Percentiles rank a stretch among this genome's conserved stretches.
Conservation (phyloP, 1,140 invertebrate species). For the Papilio xuthus region DNA sequence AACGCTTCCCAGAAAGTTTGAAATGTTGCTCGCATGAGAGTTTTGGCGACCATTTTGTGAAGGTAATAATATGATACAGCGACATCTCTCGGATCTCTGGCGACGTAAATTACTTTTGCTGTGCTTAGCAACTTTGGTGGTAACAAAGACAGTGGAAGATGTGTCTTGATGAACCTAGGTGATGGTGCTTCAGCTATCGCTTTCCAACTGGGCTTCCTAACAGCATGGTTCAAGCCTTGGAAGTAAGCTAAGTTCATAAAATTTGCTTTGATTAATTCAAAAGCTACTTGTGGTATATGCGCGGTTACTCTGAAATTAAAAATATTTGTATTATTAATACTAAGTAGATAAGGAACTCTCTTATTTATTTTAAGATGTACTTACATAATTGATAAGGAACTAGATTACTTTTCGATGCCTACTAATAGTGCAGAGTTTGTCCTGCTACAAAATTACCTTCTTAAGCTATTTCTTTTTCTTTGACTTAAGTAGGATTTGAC, state of each 20-base stretch:
- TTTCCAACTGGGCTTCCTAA: slow-evolving; percentile 60
- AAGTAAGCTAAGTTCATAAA: slow-evolving; percentile 70
- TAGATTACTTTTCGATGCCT: too few relatives aligned
- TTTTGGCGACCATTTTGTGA: slow-evolving; percentile 86
- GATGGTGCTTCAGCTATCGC: slow-evolving; percentile 60
- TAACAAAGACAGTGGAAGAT: slow-evolving; percentile 69
- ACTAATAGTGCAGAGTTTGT: too few relatives aligned
- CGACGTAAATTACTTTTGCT: slow-evolving; percentile 86
- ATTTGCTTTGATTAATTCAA: slow-evolving; percentile 66
- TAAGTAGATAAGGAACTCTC: background rate
- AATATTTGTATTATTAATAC: slow-evolving; percentile 36
- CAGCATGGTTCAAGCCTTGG: slow-evolving; percentile 62
- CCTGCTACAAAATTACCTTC: too few relatives aligned
- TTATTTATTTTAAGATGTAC: too few relatives aligned
- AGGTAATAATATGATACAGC: slow-evolving; percentile 92
- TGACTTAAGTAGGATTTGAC: too few relatives aligned
- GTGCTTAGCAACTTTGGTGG: slow-evolving; percentile 65
- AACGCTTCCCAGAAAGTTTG: slow-evolving; percentile 89
- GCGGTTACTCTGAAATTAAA: slow-evolving; percentile 57
- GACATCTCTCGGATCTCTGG: slow-evolving; percentile 93
- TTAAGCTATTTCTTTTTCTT: too few relatives aligned
- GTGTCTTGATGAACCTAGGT: slow-evolving; percentile 73
- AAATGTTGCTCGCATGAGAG: slow-evolving; percentile 86
- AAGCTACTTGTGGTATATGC: slow-evolving; percentile 64
- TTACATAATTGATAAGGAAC: too few relatives aligned